Evolutionary conservation across 1,140 invertebrate species (phyloP), one percentile per base, ranked within the genome.

Genomic region (Eubasilissa regina): DNA sequence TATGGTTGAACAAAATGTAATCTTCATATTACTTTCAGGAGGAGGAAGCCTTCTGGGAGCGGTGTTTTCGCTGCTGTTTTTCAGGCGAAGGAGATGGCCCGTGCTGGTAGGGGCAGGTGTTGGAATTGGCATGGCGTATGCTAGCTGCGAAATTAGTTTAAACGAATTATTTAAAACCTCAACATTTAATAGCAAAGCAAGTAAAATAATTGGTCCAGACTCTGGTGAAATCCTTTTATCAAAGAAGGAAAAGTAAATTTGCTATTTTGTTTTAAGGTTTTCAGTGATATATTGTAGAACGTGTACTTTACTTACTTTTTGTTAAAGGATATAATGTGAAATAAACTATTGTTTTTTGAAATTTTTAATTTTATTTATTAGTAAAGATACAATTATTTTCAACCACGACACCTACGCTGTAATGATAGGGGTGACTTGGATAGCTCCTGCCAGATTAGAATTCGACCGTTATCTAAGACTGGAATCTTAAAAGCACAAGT

Each of bases 61-160:
- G 21, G 85, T 94, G 55, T 87, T 93, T 81, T 94, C 94, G 0
- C 62, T 95, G n/a, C 85, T 95, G 48, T 94, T 95, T 84, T 90
- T 93, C 77, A 85, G 88, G 87, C 89, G 92, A 84, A 91, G 91
- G 87, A 87, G 89, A 77, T 95, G 94, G 94, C 94, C 94, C 4
- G 87, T 94, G 21, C 90, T 94, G 83, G 87, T 92, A 43, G 94
- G 94, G 21, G 90, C 91, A 80, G 94, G 94, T 45, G 93, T 95
- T 86, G 94, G 94, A 17, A 86, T 95, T 83, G 94, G 94, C 60
- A 89, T 94, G 85, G 94, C 94, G 75, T 95, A 95, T 89, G 91
- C 92, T 75, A 94, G 94, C 86, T 95, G 94, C 87, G 92, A 95
- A 88, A 90, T 91, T 83, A 90, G 92, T 53, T 84, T 94, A 48